Evolutionary conservation across 2,888 invertebrate genomes (phyloP), one percentile per base, ranked within the genome.

Genomic region (Muscina levida): DNA sequence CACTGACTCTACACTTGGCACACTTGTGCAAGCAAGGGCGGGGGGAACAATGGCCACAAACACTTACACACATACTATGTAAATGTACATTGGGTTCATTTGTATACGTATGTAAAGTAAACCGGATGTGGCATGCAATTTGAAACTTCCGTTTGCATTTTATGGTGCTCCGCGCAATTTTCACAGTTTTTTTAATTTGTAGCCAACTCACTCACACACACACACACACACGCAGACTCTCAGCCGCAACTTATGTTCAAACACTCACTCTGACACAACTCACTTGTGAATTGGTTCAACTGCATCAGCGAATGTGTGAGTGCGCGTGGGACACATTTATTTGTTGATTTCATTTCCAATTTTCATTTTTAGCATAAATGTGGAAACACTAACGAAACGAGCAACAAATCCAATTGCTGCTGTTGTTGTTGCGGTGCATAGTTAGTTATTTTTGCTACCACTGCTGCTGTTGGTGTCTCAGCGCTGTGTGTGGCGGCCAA

Each of bases 101-200:
- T 72, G 51, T 81, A 46, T 75, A n/a, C n/a, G n/a, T n/a, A 46
- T 79, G 77, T 51, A 73, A 78, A 78, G 72, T 72, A 70, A 76
- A 74, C 81, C 82, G 82, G 82, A 82, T 76, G 78, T 79, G 76
- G 72, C 78, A 77, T 79, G 82, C 81, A 81, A 82, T 77, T 81
- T 72, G 77, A 76, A 74, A 81, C 79, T 82, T 82, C 82, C 82
- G 80, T 79, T 79, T 72, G 78, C 65, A 79, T 76, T 79, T 79
- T 72, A 79, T 79, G 76, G 76, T 79, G 79, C 72, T 79, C 76
- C 79, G 76, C 79, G 79, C 76, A 79, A 72, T 79, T 72, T 76
- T 79, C 79, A 79, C 75, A 79, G 76, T 76, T 76, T 59, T n/a
- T 79, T 79, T 79, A 79, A 79, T 79, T 79, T 79, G 76, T 76